Evolutionary conservation across 2,113 vertebrate genomes (phyloP).

Genomic region (Morone chrysops): DNA sequence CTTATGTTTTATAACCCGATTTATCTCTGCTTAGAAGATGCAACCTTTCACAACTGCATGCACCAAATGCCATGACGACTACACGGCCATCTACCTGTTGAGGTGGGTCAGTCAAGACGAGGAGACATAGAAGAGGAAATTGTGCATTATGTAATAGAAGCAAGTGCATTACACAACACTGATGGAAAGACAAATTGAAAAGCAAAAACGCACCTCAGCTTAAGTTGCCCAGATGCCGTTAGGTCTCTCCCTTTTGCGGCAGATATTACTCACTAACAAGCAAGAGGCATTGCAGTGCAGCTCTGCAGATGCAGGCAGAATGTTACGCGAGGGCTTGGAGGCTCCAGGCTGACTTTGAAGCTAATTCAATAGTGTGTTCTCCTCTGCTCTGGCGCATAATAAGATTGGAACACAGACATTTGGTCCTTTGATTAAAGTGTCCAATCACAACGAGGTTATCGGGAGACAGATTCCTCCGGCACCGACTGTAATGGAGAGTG

Average conservation of each 20-base stretch:
- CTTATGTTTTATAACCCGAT: slow-evolving; percentile 18
- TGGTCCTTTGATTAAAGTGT: slow-evolving; percentile 71
- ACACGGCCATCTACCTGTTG: background rate
- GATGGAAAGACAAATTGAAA: background rate
- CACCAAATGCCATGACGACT: background rate
- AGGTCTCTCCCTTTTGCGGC: slow-evolving; percentile 3
- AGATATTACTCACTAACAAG: slow-evolving; percentile 34
- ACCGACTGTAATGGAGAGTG: slow-evolving; percentile 47
- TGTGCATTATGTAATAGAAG: background rate
- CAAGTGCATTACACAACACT: background rate
- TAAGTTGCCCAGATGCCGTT: slow-evolving; percentile 25
- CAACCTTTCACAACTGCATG: background rate
- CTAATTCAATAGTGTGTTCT: slow-evolving; percentile 73
- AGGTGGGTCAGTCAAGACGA: background rate
- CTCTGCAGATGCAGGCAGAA: slow-evolving; percentile 36
- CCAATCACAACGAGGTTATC: slow-evolving; percentile 75
- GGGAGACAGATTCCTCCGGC: slow-evolving; percentile 50
- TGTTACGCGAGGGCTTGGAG: slow-evolving; percentile 5
- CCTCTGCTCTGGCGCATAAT: slow-evolving; percentile 65
- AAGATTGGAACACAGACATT: slow-evolving; percentile 69
- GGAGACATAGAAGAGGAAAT: background rate
- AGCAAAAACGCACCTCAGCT: background rate
- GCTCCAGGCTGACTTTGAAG: slow-evolving; percentile 69
- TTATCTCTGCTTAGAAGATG: background rate
- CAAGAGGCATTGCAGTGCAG: slow-evolving; percentile 9